phyloP scores from a whole-genome alignment of 2,797 vertebrate species.

The Sebastiscus albofasciatus region DNA sequence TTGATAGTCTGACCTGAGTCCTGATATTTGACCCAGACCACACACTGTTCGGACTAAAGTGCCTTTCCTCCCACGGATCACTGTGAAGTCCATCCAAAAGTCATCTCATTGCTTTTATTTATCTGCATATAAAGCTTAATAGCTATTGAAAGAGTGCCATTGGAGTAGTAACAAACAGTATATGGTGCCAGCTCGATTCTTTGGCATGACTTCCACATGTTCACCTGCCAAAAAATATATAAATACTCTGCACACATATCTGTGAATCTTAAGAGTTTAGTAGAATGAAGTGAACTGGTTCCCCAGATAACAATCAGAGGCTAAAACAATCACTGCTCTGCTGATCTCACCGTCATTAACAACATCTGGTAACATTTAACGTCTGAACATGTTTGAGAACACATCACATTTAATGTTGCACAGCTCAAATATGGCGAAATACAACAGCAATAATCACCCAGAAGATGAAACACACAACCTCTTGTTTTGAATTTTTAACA shows the following conservation, averaged over 20 bases:
- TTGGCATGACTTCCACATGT: neutral
- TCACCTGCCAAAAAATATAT: neutral
- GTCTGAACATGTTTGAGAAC: neutral
- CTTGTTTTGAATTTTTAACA: neutral
- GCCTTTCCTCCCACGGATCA: conserved; percentile 32
- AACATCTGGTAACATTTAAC: neutral
- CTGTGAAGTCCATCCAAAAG: neutral
- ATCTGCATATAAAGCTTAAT: neutral
- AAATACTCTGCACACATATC: neutral
- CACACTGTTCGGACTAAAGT: conserved; percentile 6
- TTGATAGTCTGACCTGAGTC: conserved; percentile 8
- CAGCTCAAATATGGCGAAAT: neutral
- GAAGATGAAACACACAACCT: neutral
- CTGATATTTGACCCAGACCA: conserved; percentile 38
- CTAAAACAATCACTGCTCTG: neutral
- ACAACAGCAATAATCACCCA: neutral
- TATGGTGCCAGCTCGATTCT: neutral
- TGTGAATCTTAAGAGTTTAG: neutral
- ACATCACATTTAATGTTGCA: neutral
- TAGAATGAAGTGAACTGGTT: neutral
- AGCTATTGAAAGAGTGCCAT: neutral
- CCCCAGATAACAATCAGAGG: neutral
- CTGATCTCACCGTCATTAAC: neutral
- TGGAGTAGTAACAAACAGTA: neutral
- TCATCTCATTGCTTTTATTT: conserved; percentile 9